Percentiles rank a stretch among this genome's conserved stretches.
These are phyloP conservation scores for Cryptomyrus ogoouensis DNA, from an alignment of 2,113 vertebrate genomes.

Conservation along the genomic window DNA sequence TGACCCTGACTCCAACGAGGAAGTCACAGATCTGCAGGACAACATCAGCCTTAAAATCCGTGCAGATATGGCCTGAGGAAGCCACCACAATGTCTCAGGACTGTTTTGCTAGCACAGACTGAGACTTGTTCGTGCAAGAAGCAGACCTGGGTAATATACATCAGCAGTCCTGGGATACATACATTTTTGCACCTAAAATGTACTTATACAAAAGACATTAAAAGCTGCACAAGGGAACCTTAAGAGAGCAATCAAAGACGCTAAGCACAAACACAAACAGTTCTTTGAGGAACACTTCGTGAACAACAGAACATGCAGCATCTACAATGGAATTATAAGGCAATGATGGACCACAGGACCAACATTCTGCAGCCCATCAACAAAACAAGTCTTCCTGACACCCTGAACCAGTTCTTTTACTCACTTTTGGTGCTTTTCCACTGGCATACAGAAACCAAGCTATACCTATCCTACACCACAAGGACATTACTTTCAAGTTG, in stretches of 20 bases:
- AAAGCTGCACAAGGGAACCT: neutral
- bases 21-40: neutral
- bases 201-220: neutral
- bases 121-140: neutral
- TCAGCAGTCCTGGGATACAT: neutral
- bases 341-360: neutral
- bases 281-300: neutral
- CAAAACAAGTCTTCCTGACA: neutral
- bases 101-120: constrained; percentile 6
- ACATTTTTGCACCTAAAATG: neutral
- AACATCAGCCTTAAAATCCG: constrained; percentile 2
- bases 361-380: neutral
- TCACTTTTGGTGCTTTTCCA: too few relatives aligned
- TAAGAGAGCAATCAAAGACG: neutral
- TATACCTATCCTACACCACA: too few relatives aligned
- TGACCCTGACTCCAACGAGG: neutral
- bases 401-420: neutral
- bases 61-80: neutral
- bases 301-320: neutral
- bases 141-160: neutral
- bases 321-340: neutral
- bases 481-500: too few relatives aligned
- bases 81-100: neutral
- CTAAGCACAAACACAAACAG: neutral
- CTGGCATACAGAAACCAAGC: too few relatives aligned